Percentiles rank a stretch among this genome's conserved stretches.
Conservation (phyloP, 2,888 invertebrate species). For the Ornithoptera alexandrae region DNA sequence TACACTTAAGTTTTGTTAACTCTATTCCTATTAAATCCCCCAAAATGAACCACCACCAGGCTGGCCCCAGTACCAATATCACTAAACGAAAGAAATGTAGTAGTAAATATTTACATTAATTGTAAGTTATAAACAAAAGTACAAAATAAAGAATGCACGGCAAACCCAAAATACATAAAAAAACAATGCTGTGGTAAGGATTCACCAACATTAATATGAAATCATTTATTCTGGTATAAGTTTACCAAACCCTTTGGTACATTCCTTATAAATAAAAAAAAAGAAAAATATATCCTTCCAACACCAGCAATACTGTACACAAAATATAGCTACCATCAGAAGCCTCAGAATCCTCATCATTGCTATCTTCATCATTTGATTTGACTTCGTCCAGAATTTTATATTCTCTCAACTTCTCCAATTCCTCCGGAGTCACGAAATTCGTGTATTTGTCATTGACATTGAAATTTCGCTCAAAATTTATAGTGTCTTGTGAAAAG, state of each 20-base stretch:
- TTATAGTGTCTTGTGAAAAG: conserved; percentile 38
- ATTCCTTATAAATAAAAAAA: no score
- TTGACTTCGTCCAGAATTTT: conserved; percentile 71
- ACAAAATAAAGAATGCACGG: no score
- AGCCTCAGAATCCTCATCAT: conserved; percentile 56
- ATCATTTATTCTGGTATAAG: not conserved
- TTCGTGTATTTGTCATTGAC: conserved; percentile 48
- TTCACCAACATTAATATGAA: no score
- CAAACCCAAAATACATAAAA: no score
- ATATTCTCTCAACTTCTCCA: conserved; percentile 64
- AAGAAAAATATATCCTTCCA: not conserved
- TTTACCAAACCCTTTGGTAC: not conserved
- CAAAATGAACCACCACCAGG: no score
- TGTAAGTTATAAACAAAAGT: no score
- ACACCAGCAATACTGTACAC: not conserved
- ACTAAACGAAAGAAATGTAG: no score
- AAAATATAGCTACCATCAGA: conserved; percentile 54
- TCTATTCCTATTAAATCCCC: no score
- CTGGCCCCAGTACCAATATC: no score
- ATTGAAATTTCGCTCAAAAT: conserved; percentile 32
- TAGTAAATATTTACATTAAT: no score
- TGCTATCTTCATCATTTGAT: conserved; percentile 67
- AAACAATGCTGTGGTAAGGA: no score
- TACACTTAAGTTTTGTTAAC: no score
- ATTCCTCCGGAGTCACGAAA: conserved; percentile 54